A percentile compares a stretch with the other conserved stretches of the same genome.
phyloP scores from a whole-genome alignment of 2,888 invertebrate genomes.

The Cryptocephalus moraei region DNA sequence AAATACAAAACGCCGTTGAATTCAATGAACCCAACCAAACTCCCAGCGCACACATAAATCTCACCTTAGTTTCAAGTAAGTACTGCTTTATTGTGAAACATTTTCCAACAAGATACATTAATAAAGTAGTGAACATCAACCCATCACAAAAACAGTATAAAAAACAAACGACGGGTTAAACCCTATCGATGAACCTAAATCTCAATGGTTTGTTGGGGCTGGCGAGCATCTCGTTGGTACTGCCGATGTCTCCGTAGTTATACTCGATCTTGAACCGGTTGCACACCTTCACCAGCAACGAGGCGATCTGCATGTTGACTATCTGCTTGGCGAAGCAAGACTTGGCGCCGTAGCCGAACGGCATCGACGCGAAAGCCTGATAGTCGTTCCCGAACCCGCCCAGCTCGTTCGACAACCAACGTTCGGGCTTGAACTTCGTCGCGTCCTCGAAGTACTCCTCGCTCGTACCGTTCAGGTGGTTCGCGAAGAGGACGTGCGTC shows the following conservation, averaged over 20 bases:
- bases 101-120: neutral
- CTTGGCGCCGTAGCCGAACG: conserved; percentile 52
- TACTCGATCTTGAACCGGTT: conserved; percentile 54
- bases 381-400: conserved; percentile 13
- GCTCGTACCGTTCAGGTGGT: conserved; percentile 48
- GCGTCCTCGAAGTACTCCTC: conserved; percentile 58
- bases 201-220: conserved; percentile 50
- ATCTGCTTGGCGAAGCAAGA: conserved; percentile 53
- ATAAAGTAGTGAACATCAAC: neutral
- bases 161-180: neutral
- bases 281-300: conserved; percentile 48
- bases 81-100: neutral
- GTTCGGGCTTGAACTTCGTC: conserved; percentile 48
- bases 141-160: neutral
- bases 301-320: conserved; percentile 48
- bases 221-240: conserved; percentile 47
- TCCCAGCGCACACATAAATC: no score
- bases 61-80: no score
- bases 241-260: conserved; percentile 53
- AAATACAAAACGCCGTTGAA: no score
- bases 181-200: conserved; percentile 50
- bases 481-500: conserved; percentile 55
- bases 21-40: no score
- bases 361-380: conserved; percentile 49
- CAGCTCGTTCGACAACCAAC: conserved; percentile 42